A percentile compares a stretch with the other conserved stretches of the same genome.
Conservation (phyloP, 2,113 vertebrate genomes). For the Spea bombifrons region DNA sequence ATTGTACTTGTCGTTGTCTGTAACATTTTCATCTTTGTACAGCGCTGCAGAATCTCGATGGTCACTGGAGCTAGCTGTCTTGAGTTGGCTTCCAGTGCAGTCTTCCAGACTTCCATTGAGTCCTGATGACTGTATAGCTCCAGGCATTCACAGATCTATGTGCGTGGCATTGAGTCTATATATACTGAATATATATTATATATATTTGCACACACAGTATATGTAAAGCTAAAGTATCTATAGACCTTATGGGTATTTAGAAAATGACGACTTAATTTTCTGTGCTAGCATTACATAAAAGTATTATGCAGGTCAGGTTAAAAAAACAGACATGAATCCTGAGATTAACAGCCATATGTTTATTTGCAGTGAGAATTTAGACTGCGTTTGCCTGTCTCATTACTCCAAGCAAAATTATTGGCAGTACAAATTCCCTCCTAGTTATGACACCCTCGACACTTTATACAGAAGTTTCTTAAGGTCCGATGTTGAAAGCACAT, state of each 20-base stretch:
- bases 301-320: constrained; percentile 19
- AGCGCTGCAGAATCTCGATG: too few relatives aligned
- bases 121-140: too few relatives aligned
- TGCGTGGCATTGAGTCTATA: too few relatives aligned
- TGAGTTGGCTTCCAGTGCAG: too few relatives aligned
- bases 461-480: constrained; percentile 38
- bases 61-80: too few relatives aligned
- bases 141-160: too few relatives aligned
- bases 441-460: constrained; percentile 43
- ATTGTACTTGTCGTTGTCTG: too few relatives aligned
- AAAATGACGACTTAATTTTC: constrained; percentile 32
- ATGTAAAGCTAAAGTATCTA: not conserved
- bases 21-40: too few relatives aligned
- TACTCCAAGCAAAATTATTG: constrained; percentile 45
- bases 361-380: constrained; percentile 46
- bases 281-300: constrained; percentile 26
- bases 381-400: constrained; percentile 39
- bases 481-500: constrained; percentile 43
- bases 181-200: too few relatives aligned
- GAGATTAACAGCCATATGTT: constrained; percentile 35
- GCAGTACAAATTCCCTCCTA: constrained; percentile 39
- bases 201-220: too few relatives aligned
- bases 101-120: too few relatives aligned
- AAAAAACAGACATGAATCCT: constrained; percentile 16
- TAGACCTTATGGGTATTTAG: constrained; percentile 16